Evolutionary conservation across 2,797 vertebrate species (phyloP).

Genomic region (Notolepis coatsorum): DNA sequence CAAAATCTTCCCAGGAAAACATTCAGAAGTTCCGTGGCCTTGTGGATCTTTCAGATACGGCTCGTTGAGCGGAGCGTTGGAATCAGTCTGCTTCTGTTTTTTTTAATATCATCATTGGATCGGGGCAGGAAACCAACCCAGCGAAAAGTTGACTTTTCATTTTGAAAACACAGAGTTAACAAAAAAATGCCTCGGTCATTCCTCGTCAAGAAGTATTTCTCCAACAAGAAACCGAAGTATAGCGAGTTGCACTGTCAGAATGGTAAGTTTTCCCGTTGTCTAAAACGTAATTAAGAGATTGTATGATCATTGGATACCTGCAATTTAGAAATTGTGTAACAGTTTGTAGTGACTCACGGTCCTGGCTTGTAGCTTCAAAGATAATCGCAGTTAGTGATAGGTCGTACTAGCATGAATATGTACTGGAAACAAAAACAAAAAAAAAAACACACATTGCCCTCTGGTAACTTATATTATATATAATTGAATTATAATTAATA

Average conservation of each 20-base stretch:
- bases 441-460: too few relatives aligned
- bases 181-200: conserved; percentile 95
- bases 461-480: too few relatives aligned
- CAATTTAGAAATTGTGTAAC: too few relatives aligned
- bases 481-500: too few relatives aligned
- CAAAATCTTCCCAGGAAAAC: neutral
- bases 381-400: too few relatives aligned
- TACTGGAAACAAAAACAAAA: too few relatives aligned
- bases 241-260: conserved; percentile 89
- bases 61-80: neutral
- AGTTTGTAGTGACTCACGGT: neutral
- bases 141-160: neutral
- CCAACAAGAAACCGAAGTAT: conserved; percentile 92
- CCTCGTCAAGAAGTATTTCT: conserved; percentile 94
- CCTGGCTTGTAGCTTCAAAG: too few relatives aligned
- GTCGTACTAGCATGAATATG: too few relatives aligned
- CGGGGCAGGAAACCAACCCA: neutral
- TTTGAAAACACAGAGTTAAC: conserved; percentile 17
- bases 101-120: neutral
- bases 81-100: neutral
- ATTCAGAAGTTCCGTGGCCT: neutral
- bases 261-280: conserved; percentile 84
- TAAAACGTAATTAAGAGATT: too few relatives aligned
- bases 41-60: neutral
- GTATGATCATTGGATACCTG: too few relatives aligned